A percentile compares a stretch with the other conserved stretches of the same genome.
phyloP scores from a whole-genome alignment of 2,113 vertebrate genomes.

The Gallinago jamesoni region DNA sequence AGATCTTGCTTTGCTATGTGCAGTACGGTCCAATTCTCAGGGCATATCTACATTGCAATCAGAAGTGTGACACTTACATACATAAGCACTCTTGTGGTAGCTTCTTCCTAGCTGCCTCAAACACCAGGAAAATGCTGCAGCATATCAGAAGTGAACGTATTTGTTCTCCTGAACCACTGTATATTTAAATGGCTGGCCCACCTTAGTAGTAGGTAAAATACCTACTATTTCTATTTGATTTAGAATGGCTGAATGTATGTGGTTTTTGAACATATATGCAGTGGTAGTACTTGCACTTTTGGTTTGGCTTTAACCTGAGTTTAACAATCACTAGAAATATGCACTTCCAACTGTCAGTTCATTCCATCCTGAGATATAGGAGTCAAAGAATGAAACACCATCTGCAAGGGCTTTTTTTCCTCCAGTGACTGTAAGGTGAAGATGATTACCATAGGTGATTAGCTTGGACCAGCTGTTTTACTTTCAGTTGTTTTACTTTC shows the following conservation, averaged over 20 bases:
- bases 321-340: neutral
- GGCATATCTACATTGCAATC: neutral
- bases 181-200: neutral
- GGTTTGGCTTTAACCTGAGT: neutral
- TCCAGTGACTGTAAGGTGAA: constrained; percentile 2
- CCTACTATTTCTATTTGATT: neutral
- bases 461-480: neutral
- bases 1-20: neutral
- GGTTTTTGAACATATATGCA: neutral
- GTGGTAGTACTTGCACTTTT: neutral
- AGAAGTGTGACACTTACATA: neutral
- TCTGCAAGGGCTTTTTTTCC: neutral
- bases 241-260: neutral
- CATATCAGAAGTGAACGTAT: neutral
- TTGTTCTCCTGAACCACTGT: neutral
- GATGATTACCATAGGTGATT: neutral
- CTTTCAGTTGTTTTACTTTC: neutral
- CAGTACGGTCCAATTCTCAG: neutral
- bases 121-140: neutral
- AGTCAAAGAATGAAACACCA: neutral
- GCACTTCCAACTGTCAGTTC: neutral
- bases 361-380: neutral
- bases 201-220: neutral
- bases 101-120: neutral
- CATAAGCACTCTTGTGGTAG: neutral